phyloP scores from a whole-genome alignment of 2,888 invertebrate genomes.

The Ophion slaviceki region DNA sequence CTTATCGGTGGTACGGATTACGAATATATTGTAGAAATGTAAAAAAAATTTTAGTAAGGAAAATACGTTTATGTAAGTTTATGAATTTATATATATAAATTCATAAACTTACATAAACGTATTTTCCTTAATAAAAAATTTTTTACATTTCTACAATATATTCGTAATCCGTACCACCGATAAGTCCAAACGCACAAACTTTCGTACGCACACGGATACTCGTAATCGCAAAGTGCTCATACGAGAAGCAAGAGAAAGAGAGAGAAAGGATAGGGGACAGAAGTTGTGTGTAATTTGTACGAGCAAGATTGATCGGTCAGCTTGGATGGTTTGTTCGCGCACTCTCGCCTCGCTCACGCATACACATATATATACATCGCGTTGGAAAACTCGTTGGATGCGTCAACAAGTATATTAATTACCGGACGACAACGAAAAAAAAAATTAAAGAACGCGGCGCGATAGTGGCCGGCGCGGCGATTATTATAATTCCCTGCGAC shows the following conservation, averaged over 20 bases:
- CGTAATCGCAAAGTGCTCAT: background rate
- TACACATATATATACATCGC: conserved; percentile 5
- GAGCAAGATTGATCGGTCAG: conserved; percentile 59
- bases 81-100: too few species aligned
- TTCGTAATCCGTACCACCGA: background rate
- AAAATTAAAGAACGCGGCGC: background rate
- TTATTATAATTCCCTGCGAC: conserved; percentile 38
- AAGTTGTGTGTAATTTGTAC: conserved; percentile 54
- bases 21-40: too few species aligned
- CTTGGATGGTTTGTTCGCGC: conserved; percentile 16
- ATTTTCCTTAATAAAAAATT: too few species aligned
- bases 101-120: too few species aligned
- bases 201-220: too few species aligned
- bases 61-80: too few species aligned
- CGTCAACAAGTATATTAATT: conserved; percentile 63
- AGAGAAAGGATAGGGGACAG: conserved; percentile 37
- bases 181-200: too few species aligned
- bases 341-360: conserved; percentile 16
- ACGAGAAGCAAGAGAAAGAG: background rate
- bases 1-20: background rate
- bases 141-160: too few species aligned
- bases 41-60: too few species aligned
- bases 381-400: conserved; percentile 48
- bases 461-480: conserved; percentile 35
- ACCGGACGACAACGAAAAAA: conserved; percentile 24